phyloP scores from a whole-genome alignment of 2,888 invertebrate species.

The Lissonota sp. region DNA sequence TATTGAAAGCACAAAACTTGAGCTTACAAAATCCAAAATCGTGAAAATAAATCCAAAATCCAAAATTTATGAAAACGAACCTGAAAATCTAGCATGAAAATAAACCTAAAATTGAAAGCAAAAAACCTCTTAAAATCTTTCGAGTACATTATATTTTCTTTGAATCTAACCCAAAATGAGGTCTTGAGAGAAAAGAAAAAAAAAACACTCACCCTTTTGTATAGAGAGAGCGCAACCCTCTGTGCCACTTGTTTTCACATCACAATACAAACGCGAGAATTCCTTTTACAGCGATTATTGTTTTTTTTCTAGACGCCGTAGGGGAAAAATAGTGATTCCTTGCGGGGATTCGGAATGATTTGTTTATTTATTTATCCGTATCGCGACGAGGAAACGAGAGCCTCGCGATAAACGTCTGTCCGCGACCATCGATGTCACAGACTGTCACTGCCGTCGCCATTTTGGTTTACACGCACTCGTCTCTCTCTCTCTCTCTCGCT shows the following conservation, averaged over 20 bases:
- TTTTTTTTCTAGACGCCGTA: not conserved
- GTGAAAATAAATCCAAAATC: too few species aligned
- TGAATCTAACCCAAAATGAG: too few species aligned
- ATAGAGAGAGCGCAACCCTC: constrained; percentile 3
- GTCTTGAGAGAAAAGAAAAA: constrained; percentile 14
- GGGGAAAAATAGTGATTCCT: not conserved
- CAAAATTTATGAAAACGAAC: too few species aligned
- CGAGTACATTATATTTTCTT: too few species aligned
- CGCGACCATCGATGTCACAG: constrained; percentile 57
- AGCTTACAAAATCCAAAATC: too few species aligned
- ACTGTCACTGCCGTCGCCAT: constrained; percentile 63
- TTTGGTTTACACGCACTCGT: constrained; percentile 47
- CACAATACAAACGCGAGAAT: constrained; percentile 1
- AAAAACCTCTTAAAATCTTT: too few species aligned
- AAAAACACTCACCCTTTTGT: constrained; percentile 52
- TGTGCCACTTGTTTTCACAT: constrained; percentile 48
- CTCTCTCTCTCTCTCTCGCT: constrained; percentile 10
- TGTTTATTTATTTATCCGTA: constrained; percentile 21
- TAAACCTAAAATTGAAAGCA: too few species aligned
- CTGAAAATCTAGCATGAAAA: too few species aligned
- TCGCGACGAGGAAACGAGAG: constrained; percentile 2
- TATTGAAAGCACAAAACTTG: too few species aligned
- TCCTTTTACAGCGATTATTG: too few species aligned
- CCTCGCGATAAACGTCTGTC: constrained; percentile 38
- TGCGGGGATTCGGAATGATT: not conserved